Evolutionary conservation across 2,797 vertebrate genomes (phyloP).

Genomic region (Crocodylus rhombifer): DNA sequence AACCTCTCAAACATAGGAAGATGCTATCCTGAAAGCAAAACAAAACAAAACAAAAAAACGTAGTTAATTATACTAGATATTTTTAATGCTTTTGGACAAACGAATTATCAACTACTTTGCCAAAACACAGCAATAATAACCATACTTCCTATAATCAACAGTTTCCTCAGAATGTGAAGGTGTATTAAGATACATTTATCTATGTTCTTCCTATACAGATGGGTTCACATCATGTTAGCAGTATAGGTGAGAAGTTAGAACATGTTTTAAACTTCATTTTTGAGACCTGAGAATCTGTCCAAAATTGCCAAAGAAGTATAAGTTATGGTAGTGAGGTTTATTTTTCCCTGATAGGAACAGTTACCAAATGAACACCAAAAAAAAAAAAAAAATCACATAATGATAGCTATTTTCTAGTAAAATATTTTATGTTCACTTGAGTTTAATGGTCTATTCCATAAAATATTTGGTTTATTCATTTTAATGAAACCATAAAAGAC

Average conservation of each 20-base stretch:
- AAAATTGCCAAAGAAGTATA: neutral
- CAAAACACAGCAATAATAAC: neutral
- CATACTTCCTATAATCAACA: neutral
- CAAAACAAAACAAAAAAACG: conserved; percentile 51
- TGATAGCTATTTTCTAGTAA: neutral
- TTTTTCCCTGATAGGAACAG: neutral
- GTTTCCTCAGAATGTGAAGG: neutral
- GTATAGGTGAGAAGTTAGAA: neutral
- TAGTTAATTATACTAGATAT: neutral
- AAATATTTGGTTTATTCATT: neutral
- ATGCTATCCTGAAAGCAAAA: conserved; percentile 38
- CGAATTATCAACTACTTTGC: neutral
- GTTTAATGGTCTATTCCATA: neutral
- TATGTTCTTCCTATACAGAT: neutral
- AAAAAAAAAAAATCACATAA: neutral
- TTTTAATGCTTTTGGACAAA: neutral
- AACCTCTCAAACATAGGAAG: neutral
- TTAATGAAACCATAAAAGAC: neutral
- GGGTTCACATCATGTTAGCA: neutral
- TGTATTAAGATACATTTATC: neutral
- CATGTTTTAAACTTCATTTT: neutral
- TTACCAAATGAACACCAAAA: neutral
- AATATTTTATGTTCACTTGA: neutral
- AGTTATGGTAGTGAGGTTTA: neutral
- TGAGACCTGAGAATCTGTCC: neutral